phyloP scores from a whole-genome alignment of 2,113 vertebrate genomes.

The Willisornis vidua region DNA sequence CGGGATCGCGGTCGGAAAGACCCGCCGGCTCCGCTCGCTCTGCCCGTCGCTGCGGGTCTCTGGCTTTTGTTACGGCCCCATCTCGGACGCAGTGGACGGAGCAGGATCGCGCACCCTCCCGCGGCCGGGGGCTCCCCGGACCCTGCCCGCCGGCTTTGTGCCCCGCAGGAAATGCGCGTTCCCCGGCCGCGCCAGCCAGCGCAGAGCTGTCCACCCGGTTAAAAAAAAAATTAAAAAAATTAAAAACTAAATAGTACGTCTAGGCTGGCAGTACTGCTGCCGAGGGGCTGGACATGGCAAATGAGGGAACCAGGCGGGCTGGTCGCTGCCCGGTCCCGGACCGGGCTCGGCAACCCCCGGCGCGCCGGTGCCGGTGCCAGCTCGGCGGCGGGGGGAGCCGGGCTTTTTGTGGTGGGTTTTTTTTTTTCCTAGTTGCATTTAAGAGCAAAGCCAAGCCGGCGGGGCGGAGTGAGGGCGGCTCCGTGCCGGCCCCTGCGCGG shows the following conservation, averaged over 20 bases:
- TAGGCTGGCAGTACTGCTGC: not conserved
- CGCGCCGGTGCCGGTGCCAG: conserved; percentile 28
- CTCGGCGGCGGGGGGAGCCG: not conserved
- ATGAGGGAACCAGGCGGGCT: not conserved
- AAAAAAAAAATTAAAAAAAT: too few species aligned
- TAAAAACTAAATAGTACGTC: not conserved
- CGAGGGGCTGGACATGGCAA: not conserved
- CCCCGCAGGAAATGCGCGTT: conserved; percentile 15
- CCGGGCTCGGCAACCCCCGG: not conserved
- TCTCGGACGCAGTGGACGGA: conserved; percentile 32
- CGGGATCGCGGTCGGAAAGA: conserved; percentile 8
- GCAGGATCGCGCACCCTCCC: conserved; percentile 39
- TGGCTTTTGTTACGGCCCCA: conserved; percentile 61
- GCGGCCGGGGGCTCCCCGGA: conserved; percentile 12
- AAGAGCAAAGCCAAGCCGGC: not conserved
- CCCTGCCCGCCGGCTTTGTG: conserved; percentile 39
- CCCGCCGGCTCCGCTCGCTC: not conserved
- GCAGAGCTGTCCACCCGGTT: not conserved
- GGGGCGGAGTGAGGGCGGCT: too few species aligned
- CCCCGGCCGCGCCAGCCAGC: not conserved
- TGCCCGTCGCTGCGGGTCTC: conserved; percentile 14
- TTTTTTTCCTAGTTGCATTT: not conserved
- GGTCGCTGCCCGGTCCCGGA: not conserved
- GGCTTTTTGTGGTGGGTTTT: not conserved
- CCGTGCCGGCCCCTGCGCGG: too few species aligned